Base-by-base conservation (phyloP, 2,797 vertebrate species). In the Fistularia tabacaria region DNA sequence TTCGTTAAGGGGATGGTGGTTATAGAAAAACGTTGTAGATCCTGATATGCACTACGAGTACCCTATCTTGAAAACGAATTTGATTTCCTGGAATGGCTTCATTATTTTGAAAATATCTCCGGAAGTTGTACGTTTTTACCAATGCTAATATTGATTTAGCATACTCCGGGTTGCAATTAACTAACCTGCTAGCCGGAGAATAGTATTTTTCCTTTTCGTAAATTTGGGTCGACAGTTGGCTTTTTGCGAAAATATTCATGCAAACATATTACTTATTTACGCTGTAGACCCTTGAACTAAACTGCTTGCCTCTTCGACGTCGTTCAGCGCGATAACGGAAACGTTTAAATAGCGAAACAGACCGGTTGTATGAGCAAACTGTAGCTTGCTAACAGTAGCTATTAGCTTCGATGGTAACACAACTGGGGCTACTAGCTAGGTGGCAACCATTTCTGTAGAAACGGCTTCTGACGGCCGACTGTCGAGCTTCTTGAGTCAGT, bases 311-410 rank as follows among this genome's bases (percentile, higher is more conserved):
- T 64, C 49, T 39, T 45, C 54, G 54, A 76, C 60, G 67, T 54
- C 49, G 55, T 62, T 73, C 62, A 77, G 61, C 66, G 50, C 47
- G 58, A 59, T 54, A 64, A 71, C 59, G 15, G 66, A 59, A 12
- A 48, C 61, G 64, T 70, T 71, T 76, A 66, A 77, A 71, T 40
- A 47, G 51, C 13, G 59, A 77, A 69, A 86, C 74, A 72, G 46
- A 82, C 88, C 89, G 90, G 89, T 73, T 85, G 75, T 81, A 55
- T 9, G 75, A 74, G 78, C 72, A 74, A 81, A 86, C 76, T 79
- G 65, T 60, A 73, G 78, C 74, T 62, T 79, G 83, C 79, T 81
- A 57, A 46, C 36, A n/a, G n/a, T 49, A 58, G 82, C 74, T 56
- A 8, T 54, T 82, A 82, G 82, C 86, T 74, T 50, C 60, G 46